phyloP scores from a whole-genome alignment of 2,888 invertebrate species.

The Meganola albula region DNA sequence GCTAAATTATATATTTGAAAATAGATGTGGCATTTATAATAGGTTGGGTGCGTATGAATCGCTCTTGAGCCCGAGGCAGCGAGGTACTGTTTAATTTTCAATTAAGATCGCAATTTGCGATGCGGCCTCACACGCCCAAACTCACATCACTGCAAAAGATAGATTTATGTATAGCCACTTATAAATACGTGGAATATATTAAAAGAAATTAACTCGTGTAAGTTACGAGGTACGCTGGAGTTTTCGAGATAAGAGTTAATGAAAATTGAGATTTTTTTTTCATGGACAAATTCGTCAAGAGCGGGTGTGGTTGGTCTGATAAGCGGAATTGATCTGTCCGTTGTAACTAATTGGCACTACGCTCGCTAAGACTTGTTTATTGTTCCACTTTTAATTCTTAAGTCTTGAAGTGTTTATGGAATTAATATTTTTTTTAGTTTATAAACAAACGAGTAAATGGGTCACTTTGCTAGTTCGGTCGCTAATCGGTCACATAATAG shows the following conservation, averaged over 20 bases:
- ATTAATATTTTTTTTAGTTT: background rate
- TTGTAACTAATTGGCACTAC: conserved; percentile 28
- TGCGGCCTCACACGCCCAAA: conserved; percentile 68
- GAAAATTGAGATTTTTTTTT: conserved; percentile 63
- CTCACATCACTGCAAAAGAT: conserved; percentile 65
- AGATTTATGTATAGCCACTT: conserved; percentile 64
- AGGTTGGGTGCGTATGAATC: conserved; percentile 8
- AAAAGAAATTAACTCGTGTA: conserved; percentile 69
- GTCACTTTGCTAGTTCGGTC: no score
- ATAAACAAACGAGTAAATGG: no score
- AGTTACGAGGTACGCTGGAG: conserved; percentile 53
- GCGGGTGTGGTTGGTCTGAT: conserved; percentile 42
- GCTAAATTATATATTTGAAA: conserved; percentile 15
- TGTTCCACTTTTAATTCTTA: conserved; percentile 14
- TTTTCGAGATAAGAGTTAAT: conserved; percentile 63
- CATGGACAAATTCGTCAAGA: conserved; percentile 57
- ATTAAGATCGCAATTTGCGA: conserved; percentile 79
- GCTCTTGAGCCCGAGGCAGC: background rate
- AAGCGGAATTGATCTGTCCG: conserved; percentile 58
- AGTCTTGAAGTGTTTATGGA: conserved; percentile 6
- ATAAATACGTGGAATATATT: conserved; percentile 57
- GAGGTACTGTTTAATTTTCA: conserved; percentile 74
- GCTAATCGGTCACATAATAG: no score
- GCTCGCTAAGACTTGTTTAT: conserved; percentile 25
- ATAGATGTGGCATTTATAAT: conserved; percentile 15